Evolutionary conservation across 2,113 vertebrate genomes (phyloP), one percentile per base, ranked within the genome.

Genomic region (Jacana jacana): DNA sequence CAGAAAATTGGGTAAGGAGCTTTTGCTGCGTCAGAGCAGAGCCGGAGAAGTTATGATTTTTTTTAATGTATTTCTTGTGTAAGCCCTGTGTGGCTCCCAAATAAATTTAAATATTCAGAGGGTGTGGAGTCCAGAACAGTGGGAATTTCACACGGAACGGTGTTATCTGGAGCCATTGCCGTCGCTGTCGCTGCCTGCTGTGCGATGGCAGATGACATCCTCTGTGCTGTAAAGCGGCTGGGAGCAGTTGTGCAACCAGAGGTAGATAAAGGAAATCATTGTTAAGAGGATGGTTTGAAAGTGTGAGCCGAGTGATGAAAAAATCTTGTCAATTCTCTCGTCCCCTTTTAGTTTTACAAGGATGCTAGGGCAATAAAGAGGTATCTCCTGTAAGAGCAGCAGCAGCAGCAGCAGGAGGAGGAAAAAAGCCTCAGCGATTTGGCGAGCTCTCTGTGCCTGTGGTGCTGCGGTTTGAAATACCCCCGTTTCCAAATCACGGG

Each of bases 281-380:
- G 72, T 95, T 91, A 89, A 72, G 54, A 76, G 89, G 75, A 40
- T 78, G 46, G 49, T 73, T 88, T 76, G 71, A 76, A 91, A 86
- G 69, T 54, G 33, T 93, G 84, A 91, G 30, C 57, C 79, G 42
- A 78, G 52, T 60, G 84, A 76, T 87, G 70, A 91, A 94, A 94
- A 95, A 87, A 87, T 91, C 78, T 58, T 66, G 71, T 80, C 78
- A 80, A 63, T 89, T 87, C 44, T 86, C 75, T 93, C 28, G 54
- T 82, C 49, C 28, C 3, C 10, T 87, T 84, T 94, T 77, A 37
- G 63, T 89, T 91, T 80, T 89, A 12, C 64, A 86, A 63, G 75
- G 31, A 61, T 85, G 58, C 46, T 54, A 54, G 37, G 55, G 52
- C 75, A 76, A 44, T 88, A 92, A 90, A 81, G 28, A 89, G 57